Percentiles rank a stretch among this genome's conserved stretches.
phyloP scores from a whole-genome alignment of 2,113 vertebrate species.

The Pluvianellus socialis region DNA sequence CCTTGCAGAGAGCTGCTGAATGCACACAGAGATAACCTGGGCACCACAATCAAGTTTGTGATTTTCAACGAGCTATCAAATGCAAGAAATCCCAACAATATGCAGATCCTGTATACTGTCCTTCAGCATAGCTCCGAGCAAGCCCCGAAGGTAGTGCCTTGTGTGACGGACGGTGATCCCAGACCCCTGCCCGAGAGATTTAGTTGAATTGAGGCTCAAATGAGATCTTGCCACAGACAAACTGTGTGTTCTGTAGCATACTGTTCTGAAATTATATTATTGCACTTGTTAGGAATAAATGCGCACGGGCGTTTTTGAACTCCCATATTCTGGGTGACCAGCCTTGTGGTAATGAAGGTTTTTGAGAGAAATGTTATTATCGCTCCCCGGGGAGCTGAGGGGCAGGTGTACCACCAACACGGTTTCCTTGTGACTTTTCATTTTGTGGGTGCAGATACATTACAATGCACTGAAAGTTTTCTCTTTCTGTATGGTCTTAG shows the following conservation, averaged over 20 bases:
- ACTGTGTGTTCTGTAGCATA: not conserved
- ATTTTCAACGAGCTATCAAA: conserved; percentile 97
- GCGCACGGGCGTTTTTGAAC: not conserved
- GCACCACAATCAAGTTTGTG: conserved; percentile 94
- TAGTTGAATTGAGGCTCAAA: not conserved
- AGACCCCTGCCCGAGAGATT: not conserved
- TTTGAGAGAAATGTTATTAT: accelerated
- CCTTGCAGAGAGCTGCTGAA: conserved; percentile 89
- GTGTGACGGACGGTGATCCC: not conserved
- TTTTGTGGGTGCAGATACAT: not conserved
- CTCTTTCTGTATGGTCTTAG: conserved; percentile 61
- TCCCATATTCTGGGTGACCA: not conserved
- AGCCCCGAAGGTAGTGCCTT: conserved; percentile 86
- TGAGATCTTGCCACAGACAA: not conserved
- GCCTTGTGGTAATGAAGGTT: not conserved
- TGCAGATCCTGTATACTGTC: conserved; percentile 94
- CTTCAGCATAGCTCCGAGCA: conserved; percentile 94
- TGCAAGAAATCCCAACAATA: conserved; percentile 97
- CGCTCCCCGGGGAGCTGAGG: not conserved
- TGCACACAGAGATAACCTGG: conserved; percentile 93
- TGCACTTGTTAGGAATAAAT: not conserved
- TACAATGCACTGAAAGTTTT: not conserved
- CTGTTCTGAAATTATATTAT: not conserved
- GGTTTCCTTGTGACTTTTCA: not conserved
- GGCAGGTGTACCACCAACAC: not conserved